Percentiles rank a stretch among this genome's conserved stretches.
These are phyloP conservation scores for Dryobota labecula DNA, from an alignment of 2,888 invertebrate genomes.

Conservation along the genomic window DNA sequence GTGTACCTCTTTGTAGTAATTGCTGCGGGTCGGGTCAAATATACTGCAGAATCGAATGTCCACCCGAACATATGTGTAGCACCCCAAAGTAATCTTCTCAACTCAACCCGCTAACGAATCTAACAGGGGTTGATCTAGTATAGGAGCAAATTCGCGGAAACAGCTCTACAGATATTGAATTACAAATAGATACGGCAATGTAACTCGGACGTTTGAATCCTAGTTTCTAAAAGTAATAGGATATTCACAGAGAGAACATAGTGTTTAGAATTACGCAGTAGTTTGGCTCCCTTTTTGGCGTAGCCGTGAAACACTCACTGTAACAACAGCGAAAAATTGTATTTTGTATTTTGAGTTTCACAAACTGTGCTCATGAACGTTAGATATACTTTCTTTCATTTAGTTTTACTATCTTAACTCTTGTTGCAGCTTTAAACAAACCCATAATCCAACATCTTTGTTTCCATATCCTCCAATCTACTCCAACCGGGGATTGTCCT, in stretches of 20 bases:
- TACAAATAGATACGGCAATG: neutral
- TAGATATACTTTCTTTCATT: neutral
- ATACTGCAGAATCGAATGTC: too few relatives aligned
- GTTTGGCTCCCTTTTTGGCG: neutral
- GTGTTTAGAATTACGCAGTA: neutral
- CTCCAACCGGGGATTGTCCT: too few relatives aligned
- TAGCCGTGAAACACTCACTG: too few relatives aligned
- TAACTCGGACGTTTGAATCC: neutral
- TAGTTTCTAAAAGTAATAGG: slow-evolving; percentile 13
- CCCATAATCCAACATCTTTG: too few relatives aligned
- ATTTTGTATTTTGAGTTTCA: neutral
- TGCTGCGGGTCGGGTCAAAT: neutral
- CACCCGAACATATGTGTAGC: neutral
- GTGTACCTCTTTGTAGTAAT: neutral
- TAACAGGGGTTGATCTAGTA: neutral
- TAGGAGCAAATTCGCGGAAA: neutral
- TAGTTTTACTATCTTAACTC: too few relatives aligned
- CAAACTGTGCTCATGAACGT: too few relatives aligned
- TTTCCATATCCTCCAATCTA: too few relatives aligned
- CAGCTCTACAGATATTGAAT: slow-evolving; percentile 4
- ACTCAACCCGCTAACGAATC: neutral
- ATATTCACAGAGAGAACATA: neutral
- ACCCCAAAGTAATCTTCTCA: neutral
- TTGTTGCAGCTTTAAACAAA: too few relatives aligned
- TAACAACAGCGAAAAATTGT: too few relatives aligned